Evolutionary conservation across 2,797 vertebrate genomes (phyloP), one percentile per base, ranked within the genome.

Genomic region (Halcyon leucocephala): DNA sequence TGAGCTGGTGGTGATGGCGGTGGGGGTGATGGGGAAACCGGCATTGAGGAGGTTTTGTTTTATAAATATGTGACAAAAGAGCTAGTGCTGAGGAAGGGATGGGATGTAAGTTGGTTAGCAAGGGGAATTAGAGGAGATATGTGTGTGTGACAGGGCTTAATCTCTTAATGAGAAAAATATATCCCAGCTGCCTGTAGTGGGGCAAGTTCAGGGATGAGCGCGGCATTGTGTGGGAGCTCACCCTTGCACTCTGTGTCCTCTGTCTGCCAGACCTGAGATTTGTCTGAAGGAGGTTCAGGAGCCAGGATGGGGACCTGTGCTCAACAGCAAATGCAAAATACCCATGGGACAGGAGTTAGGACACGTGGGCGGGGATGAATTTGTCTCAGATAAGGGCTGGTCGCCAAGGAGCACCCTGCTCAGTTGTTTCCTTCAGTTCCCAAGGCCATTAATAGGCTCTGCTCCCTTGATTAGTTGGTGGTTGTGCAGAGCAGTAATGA

Each of bases 381-480:
- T 85, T 87, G 79, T 71, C 66, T 90, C 28, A 25, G 76, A 60
- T 86, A 51, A 94, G 49, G 79, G 76, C 95, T 87, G 62, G 41
- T 91, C 10, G 8, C 44, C 49, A 81, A 82, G 82, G 81, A 71
- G 31, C 7, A 2, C 60, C 61, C 44, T 95, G 92, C 92, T 85
- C 92, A 79, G 84, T 91, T 91, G 66, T 67, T 91, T 92, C 73
- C 91, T 89, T 89, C 82, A 26, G 26, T 83, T 89, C 42, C 86
- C 2, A 0, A 97, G 92, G 28, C 69, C 94, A 81, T 87, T 96
- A 95, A 95, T 92, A 96, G 87, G 61, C 89, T 94, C 89, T 93
- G 76, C 94, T 94, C 76, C 86, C 91, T 96, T 94, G 94, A 94
- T 96, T 92, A 96, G 79, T 94, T 74, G 21, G 44, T 93, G 92